A percentile compares a stretch with the other conserved stretches of the same genome.
These are phyloP conservation scores for Pseudorasbora parva DNA, from an alignment of 2,113 vertebrate genomes.

Conservation along the genomic window DNA sequence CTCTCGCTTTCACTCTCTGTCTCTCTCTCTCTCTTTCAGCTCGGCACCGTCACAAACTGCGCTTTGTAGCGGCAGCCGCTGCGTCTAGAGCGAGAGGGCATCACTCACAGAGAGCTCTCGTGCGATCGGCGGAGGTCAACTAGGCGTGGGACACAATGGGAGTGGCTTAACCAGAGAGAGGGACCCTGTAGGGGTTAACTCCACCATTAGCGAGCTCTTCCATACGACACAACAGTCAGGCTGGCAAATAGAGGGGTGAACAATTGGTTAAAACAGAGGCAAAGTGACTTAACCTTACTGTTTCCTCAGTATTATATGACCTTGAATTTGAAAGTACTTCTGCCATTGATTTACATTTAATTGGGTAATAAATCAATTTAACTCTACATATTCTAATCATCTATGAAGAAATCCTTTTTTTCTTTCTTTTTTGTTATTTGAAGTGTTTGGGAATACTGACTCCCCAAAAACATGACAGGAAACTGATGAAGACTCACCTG, in stretches of 20 bases:
- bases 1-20: slow-evolving; percentile 65
- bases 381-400: slow-evolving; percentile 1
- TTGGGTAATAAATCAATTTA: neutral
- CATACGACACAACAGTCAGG: slow-evolving; percentile 96
- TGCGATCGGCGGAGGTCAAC: slow-evolving; percentile 94
- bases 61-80: slow-evolving; percentile 69
- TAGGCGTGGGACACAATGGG: slow-evolving; percentile 93
- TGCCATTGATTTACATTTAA: slow-evolving; percentile 18
- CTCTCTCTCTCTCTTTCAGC: slow-evolving; percentile 69
- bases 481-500: slow-evolving; percentile 82
- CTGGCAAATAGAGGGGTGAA: slow-evolving; percentile 99
- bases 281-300: slow-evolving; percentile 59
- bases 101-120: slow-evolving; percentile 74
- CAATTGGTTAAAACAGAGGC: slow-evolving; percentile 92
- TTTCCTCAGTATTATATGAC: slow-evolving; percentile 37
- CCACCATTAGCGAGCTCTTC: slow-evolving; percentile 95
- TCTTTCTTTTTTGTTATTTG: neutral
- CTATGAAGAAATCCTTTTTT: neutral
- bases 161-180: slow-evolving; percentile 98
- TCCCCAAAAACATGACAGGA: slow-evolving; percentile 4
- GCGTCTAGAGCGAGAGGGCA: slow-evolving; percentile 68
- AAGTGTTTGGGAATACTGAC: slow-evolving; percentile 17
- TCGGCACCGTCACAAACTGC: slow-evolving; percentile 48
- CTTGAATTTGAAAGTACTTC: slow-evolving; percentile 1
- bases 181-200: slow-evolving; percentile 98